A percentile compares a stretch with the other conserved stretches of the same genome.
Conservation (phyloP, 2,113 vertebrate genomes). For the Genyomyrus donnyi region DNA sequence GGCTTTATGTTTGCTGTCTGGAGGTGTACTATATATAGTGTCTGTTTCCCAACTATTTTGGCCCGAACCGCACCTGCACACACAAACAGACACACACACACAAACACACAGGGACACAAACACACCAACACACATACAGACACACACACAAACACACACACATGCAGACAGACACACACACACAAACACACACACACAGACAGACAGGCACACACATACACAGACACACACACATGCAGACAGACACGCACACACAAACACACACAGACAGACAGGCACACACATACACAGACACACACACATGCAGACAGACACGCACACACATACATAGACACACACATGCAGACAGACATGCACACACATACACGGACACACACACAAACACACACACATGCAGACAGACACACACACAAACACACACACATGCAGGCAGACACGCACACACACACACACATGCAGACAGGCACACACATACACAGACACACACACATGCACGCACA, state of each 20-base stretch:
- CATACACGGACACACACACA: too few relatives aligned
- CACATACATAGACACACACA: neutral
- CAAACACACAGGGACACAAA: neutral
- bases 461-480: neutral
- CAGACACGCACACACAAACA: neutral
- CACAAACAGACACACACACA: neutral
- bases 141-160: neutral
- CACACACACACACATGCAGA: neutral
- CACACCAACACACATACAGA: neutral
- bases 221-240: neutral
- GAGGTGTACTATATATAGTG: neutral
- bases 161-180: neutral
- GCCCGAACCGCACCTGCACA: neutral
- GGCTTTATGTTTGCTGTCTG: neutral
- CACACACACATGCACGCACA: too few relatives aligned
- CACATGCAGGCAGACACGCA: too few relatives aligned
- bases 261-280: neutral
- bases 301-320: neutral
- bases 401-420: neutral
- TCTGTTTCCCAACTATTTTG: neutral
- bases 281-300: neutral
- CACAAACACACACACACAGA: neutral
- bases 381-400: neutral
- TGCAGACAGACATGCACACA: too few relatives aligned
- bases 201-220: neutral